Percentiles rank a stretch among this genome's conserved stretches.
Conservation (phyloP, 1,140 invertebrate species). For the Coenobita brevimanus region DNA sequence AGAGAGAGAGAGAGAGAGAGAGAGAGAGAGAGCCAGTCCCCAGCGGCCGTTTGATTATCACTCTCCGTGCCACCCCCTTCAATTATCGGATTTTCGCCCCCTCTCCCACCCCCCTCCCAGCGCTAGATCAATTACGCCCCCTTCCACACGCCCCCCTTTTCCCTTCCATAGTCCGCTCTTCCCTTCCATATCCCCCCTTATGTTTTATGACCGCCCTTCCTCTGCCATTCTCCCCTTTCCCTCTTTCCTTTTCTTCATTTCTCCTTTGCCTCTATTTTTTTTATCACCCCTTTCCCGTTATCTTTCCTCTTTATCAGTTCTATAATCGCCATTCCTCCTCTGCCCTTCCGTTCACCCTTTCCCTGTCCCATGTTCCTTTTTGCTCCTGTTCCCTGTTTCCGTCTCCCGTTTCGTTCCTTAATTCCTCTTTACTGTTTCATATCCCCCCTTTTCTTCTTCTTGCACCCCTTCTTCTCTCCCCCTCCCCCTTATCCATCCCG, state of each 20-base stretch:
- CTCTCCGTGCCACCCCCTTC: slow-evolving; percentile 45
- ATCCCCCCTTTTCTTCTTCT: not conserved
- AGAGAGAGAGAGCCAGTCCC: slow-evolving; percentile 12
- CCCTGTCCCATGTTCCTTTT: not conserved
- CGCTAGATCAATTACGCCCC: slow-evolving; percentile 37
- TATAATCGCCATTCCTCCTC: not conserved
- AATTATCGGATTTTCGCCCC: slow-evolving; percentile 62
- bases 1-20: too few species aligned
- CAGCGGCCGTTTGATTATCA: slow-evolving; percentile 46
- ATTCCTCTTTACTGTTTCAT: too few species aligned
- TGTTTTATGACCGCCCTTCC: not conserved
- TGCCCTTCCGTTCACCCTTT: not conserved
- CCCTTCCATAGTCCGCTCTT: not conserved
- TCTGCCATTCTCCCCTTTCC: not conserved
- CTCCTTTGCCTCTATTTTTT: not conserved
- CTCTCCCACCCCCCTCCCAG: slow-evolving; percentile 43
- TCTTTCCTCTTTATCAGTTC: not conserved
- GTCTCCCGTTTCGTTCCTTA: not conserved
- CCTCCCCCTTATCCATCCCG: not conserved
- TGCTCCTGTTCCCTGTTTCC: not conserved
- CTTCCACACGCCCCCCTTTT: not conserved
- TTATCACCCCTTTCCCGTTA: not conserved
- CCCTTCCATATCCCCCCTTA: not conserved
- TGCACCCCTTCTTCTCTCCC: not conserved
- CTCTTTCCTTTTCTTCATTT: not conserved